phyloP scores from a whole-genome alignment of 2,113 vertebrate species.

The Jacana jacana region DNA sequence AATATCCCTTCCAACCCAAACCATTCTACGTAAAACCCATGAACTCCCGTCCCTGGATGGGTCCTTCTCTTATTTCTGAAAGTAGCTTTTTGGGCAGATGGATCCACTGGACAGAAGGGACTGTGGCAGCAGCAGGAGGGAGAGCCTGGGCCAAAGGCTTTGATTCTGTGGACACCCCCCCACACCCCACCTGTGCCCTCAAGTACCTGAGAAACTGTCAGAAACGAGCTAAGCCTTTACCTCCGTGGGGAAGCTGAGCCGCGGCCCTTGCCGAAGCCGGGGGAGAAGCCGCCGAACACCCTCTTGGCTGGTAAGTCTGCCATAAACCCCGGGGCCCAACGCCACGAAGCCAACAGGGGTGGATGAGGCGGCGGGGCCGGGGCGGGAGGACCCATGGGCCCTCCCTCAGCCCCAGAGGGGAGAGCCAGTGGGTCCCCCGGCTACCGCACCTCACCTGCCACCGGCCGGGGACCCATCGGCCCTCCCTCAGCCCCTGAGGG shows the following conservation, averaged over 20 bases:
- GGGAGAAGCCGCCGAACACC: neutral
- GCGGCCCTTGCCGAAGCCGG: neutral
- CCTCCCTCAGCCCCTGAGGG: no score
- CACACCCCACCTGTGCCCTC: no score
- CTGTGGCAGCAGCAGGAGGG: fast-evolving
- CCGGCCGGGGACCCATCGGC: no score
- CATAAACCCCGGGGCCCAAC: neutral
- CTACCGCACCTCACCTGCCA: no score
- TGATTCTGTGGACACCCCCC: neutral
- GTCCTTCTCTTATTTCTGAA: no score
- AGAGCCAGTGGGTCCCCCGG: no score
- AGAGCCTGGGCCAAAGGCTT: neutral
- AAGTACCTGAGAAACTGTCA: no score
- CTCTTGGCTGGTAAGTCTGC: neutral
- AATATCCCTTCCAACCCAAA: neutral
- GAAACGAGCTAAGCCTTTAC: fast-evolving
- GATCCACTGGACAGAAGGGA: neutral
- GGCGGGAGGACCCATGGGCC: no score
- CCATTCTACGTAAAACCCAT: neutral
- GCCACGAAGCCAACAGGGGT: neutral
- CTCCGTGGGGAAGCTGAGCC: neutral
- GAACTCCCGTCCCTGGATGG: fast-evolving
- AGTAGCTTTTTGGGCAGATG: neutral
- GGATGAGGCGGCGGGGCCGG: neutral
- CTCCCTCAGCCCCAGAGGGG: neutral